Conservation (phyloP, 2,797 vertebrate genomes). For the Tenualosa thibaudeaui region DNA sequence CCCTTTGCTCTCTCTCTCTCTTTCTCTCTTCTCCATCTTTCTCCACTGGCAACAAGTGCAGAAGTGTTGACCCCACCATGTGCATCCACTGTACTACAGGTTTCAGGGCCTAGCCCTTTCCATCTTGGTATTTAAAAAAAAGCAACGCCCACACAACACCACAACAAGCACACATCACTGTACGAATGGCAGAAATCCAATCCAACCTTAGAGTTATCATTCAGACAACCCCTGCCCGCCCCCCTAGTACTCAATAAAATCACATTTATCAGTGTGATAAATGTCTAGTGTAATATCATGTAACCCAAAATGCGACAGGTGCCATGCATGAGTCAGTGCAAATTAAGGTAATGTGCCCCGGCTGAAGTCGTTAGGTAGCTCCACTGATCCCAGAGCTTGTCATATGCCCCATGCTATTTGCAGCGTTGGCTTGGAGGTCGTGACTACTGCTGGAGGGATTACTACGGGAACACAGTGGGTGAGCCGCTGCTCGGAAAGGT, state of each 20-base stretch:
- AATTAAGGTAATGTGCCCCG: neutral
- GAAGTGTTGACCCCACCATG: neutral
- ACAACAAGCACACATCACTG: conserved; percentile 55
- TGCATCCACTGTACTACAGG: conserved; percentile 38
- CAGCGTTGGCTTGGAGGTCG: conserved; percentile 24
- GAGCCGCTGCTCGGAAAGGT: neutral
- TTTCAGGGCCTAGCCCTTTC: conserved; percentile 58
- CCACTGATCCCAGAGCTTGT: neutral
- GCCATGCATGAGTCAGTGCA: neutral
- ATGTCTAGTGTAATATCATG: neutral
- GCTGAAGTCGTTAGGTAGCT: neutral
- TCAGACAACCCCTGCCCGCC: conserved; percentile 40
- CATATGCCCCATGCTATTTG: conserved; percentile 38
- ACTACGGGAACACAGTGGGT: neutral
- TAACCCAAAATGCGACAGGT: neutral
- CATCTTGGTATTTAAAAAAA: conserved; percentile 36
- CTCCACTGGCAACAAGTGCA: neutral
- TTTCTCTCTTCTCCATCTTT: neutral
- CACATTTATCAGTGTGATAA: conserved; percentile 55
- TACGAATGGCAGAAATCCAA: conserved; percentile 58
- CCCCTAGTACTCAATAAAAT: conserved; percentile 52
- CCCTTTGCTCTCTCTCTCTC: neutral
- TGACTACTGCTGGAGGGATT: neutral
- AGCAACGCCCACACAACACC: conserved; percentile 35
- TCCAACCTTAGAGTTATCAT: conserved; percentile 50